Evolutionary conservation across 2,113 vertebrate genomes (phyloP), one percentile per base, ranked within the genome.

Genomic region (Sinosuthora webbiana): DNA sequence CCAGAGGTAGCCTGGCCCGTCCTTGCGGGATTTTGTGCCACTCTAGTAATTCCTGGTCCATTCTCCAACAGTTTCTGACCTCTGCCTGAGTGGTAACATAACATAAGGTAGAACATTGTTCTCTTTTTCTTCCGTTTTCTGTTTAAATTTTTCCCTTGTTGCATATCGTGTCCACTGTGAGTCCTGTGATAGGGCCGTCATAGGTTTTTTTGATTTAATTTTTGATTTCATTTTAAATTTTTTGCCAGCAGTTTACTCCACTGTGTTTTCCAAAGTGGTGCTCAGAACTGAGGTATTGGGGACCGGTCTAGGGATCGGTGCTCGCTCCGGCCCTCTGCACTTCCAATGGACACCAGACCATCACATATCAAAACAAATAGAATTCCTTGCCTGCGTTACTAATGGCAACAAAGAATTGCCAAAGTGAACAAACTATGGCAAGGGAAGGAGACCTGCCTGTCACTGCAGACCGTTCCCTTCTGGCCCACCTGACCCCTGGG

Each of bases 151-250:
- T 49, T 16, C 57, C 60, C 33, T 52, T 11, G 18, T 63, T 39
- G 60, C 2, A 2, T 45, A 6, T 53, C 1, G 0, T 27, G 39
- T 30, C 82, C 1, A 0, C 19, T 42, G 33, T 0, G 2, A 53
- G 47, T 63, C 71, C 80, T 41, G 24, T 2, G 37, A 77, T 42
- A 73, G 47, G 50, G 45, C 68, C 0, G 0, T 37, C 30, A 5
- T 18, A 47, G 4, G 19, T 8, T 70, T 87, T 87, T 75, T 30
- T 8, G 1, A 23, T 57, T 31, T 22, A 2, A 7, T 50, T 88
- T 93, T 89, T 33, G 1, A 37, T 87, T 69, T 25, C 1, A 15
- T 39, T 67, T 69, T 31, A 45, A 16, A 8, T 17, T 25, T 83
- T 90, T 62, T 18, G 25, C 31, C 10, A 56, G 45, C 31, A 3